Conservation (phyloP, 2,113 vertebrate genomes). For the Dendropsophus ebraccatus region DNA sequence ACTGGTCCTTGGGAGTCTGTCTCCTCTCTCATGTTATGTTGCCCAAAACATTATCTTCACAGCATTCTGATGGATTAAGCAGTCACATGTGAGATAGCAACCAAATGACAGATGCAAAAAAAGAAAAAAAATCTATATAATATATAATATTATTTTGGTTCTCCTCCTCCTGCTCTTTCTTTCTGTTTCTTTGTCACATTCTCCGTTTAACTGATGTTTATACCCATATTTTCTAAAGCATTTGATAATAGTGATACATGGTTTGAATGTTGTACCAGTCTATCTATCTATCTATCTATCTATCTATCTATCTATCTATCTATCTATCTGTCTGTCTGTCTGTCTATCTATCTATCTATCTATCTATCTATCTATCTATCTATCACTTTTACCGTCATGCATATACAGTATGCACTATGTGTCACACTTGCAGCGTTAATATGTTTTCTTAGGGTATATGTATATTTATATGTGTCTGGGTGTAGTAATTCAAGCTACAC, state of each 20-base stretch:
- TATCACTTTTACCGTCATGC: no score
- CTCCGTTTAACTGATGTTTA: no score
- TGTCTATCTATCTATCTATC: conserved; percentile 4
- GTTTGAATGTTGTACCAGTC: neutral
- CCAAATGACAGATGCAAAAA: conserved; percentile 99
- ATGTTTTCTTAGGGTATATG: no score
- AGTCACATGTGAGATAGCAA: conserved; percentile 99
- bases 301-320: conserved; percentile 14
- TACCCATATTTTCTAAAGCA: neutral
- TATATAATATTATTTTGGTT: conserved; percentile 47
- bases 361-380: conserved; percentile 27
- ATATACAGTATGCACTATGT: neutral
- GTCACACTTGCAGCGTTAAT: no score
- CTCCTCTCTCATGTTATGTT: conserved; percentile 99
- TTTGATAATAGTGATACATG: conserved; percentile 35
- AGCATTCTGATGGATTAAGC: conserved; percentile 99
- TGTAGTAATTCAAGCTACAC: no score
- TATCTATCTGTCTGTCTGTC: conserved; percentile 14
- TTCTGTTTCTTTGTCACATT: conserved; percentile 54
- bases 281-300: neutral
- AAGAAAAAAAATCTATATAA: conserved; percentile 63
- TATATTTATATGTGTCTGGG: no score
- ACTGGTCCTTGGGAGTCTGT: conserved; percentile 99
- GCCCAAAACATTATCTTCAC: conserved; percentile 99
- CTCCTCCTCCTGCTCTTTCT: conserved; percentile 54